phyloP scores from a whole-genome alignment of 2,113 vertebrate genomes.

The Terrapene triunguis region DNA sequence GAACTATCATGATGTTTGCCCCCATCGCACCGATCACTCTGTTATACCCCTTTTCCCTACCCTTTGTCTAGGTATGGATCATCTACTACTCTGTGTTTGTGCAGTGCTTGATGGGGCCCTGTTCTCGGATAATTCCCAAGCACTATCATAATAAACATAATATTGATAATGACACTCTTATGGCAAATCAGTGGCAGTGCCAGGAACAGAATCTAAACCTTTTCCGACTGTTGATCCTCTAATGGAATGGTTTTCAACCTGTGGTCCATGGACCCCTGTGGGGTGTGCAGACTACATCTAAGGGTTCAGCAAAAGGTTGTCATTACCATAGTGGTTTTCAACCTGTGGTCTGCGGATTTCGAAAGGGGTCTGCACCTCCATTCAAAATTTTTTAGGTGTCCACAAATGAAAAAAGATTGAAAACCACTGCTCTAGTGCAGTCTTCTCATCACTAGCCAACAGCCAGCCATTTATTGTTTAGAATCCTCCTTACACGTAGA shows the following conservation, averaged over 20 bases:
- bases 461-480: background rate
- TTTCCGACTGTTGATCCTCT: background rate
- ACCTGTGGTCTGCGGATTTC: background rate
- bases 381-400: background rate
- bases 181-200: too few relatives aligned
- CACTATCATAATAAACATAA: too few relatives aligned
- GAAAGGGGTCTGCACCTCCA: background rate
- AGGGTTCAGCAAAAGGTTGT: background rate
- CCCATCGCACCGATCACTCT: background rate
- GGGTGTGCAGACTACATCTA: background rate
- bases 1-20: background rate
- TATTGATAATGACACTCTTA: too few relatives aligned
- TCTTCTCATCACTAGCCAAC: background rate
- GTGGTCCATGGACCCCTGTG: background rate
- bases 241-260: background rate
- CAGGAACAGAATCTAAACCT: background rate
- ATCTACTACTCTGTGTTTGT: too few relatives aligned
- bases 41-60: background rate
- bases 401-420: background rate
- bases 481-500: background rate
- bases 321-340: background rate
- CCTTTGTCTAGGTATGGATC: background rate
- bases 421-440: background rate
- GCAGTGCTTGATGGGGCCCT: too few relatives aligned
- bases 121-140: too few relatives aligned